phyloP scores from a whole-genome alignment of 2,113 vertebrate genomes.

The Pandion haliaetus region DNA sequence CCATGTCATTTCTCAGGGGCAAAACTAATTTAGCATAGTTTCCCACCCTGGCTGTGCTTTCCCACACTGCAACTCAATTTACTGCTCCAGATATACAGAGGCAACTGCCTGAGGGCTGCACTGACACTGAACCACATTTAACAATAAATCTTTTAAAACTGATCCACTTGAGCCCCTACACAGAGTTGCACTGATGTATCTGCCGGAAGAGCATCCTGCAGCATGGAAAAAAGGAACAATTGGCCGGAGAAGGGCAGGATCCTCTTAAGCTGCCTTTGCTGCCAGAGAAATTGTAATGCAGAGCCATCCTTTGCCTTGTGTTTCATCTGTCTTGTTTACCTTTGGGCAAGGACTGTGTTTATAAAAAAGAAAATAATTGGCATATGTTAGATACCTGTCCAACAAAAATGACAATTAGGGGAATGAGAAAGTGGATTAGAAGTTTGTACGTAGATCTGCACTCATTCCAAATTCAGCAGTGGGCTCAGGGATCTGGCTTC shows the following conservation, averaged over 20 bases:
- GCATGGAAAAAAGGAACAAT: not conserved
- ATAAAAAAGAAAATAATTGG: not conserved
- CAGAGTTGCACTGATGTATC: not conserved
- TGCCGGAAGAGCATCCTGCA: not conserved
- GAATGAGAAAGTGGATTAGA: not conserved
- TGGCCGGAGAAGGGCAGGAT: not conserved
- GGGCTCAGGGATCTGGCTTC: not conserved
- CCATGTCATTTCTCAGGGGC: not conserved
- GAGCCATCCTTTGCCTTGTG: not conserved
- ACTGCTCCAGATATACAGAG: rapidly evolving
- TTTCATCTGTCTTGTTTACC: not conserved
- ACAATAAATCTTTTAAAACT: not conserved
- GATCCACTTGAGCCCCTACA: not conserved
- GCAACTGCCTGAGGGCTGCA: not conserved
- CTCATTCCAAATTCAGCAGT: not conserved
- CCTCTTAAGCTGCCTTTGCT: not conserved
- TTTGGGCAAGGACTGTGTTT: constrained; percentile 9
- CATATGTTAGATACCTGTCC: not conserved
- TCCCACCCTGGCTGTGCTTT: not conserved
- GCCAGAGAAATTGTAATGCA: not conserved
- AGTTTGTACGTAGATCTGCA: not conserved
- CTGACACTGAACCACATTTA: not conserved
- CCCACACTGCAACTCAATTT: not conserved
- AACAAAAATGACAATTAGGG: not conserved
- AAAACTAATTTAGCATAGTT: not conserved